Percentiles rank a stretch among this genome's conserved stretches.
These are phyloP conservation scores for Nebria salina DNA, from an alignment of 2,888 invertebrate genomes.

Conservation along the genomic window DNA sequence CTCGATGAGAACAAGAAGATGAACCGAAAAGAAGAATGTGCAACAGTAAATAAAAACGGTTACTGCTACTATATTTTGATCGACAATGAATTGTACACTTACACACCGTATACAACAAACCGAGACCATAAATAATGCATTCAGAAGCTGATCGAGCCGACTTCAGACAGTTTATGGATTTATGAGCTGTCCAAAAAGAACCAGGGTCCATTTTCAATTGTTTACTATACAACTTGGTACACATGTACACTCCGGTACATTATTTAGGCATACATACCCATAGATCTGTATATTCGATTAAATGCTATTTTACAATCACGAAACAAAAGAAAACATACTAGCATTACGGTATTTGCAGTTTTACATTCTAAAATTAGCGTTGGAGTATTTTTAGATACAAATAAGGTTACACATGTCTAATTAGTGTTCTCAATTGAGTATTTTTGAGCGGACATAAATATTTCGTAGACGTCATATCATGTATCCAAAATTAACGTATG, in stretches of 20 bases:
- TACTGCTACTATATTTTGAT: neutral
- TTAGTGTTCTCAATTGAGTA: slow-evolving; percentile 33
- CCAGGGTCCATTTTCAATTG: neutral
- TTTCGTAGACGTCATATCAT: slow-evolving; percentile 3
- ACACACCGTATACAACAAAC: neutral
- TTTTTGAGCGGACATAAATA: slow-evolving; percentile 26
- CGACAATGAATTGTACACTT: slow-evolving; percentile 1
- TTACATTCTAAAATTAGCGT: slow-evolving; percentile 28
- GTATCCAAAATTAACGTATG: neutral
- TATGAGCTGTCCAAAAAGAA: neutral
- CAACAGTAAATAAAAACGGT: slow-evolving; percentile 17
- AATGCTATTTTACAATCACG: neutral
- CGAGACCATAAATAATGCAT: neutral
- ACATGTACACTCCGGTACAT: neutral
- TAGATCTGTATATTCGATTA: neutral
- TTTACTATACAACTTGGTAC: neutral
- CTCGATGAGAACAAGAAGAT: slow-evolving; percentile 4
- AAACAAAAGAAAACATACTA: too few species aligned
- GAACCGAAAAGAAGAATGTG: slow-evolving; percentile 30
- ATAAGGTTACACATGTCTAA: slow-evolving; percentile 42
- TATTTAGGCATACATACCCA: neutral
- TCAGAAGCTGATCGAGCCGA: neutral
- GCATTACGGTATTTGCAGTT: too few species aligned
- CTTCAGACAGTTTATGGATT: neutral
- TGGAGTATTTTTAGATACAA: slow-evolving; percentile 38